Evolutionary conservation across 2,888 invertebrate genomes (phyloP), one percentile per base, ranked within the genome.

Genomic region (Sphaeridia pumilis): DNA sequence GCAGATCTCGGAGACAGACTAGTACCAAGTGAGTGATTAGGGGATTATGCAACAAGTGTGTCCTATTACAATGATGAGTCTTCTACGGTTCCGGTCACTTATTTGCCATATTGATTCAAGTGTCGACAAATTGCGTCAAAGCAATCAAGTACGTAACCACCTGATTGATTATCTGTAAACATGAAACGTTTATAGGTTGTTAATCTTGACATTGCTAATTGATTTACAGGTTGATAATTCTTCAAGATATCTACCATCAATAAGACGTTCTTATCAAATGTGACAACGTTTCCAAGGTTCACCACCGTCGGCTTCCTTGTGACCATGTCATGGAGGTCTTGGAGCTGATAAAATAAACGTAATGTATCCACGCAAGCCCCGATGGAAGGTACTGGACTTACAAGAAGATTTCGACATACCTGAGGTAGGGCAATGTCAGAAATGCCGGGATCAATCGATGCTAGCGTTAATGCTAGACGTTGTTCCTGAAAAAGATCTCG

Each of bases 191-290:
- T n/a, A n/a, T n/a, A n/a, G n/a, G n/a, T n/a, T n/a, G n/a, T n/a
- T n/a, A n/a, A n/a, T n/a, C n/a, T n/a, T n/a, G n/a, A n/a, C n/a
- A n/a, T n/a, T n/a, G n/a, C n/a, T n/a, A n/a, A n/a, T n/a, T n/a
- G n/a, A n/a, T n/a, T n/a, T n/a, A n/a, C n/a, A n/a, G n/a, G n/a
- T n/a, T n/a, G n/a, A n/a, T n/a, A n/a, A n/a, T 31, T n/a, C n/a
- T n/a, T n/a, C n/a, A n/a, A n/a, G n/a, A n/a, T n/a, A n/a, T n/a
- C 20, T 38, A 38, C 38, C 38, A 20, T 38, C 38, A 38, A 38
- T 20, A 38, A 17, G 5, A 38, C 12, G 5, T 17, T 7, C 38
- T 38, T 38, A 17, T 38, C 38, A 17, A 17, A 38, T 5, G 7
- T 38, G 5, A 38, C 17, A 17, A 38, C 12, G 20, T 38, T 38